Base-by-base conservation (phyloP, 2,797 vertebrate species). In the Rhinophrynus dorsalis region DNA sequence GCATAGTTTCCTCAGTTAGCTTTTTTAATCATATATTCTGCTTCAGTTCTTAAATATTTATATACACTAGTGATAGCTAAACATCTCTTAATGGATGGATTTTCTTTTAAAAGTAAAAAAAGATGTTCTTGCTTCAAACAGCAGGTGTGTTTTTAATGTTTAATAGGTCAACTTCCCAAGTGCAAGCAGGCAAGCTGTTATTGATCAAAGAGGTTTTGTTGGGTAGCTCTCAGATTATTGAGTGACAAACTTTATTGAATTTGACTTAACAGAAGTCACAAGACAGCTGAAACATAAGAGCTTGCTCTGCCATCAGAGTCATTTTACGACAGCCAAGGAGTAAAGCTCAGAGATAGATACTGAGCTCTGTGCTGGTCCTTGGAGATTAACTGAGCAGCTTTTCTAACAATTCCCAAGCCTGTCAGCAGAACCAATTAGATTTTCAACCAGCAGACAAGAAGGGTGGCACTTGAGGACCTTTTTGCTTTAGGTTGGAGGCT, bases 191-290 rank as follows among this genome's bases (percentile, higher is more conserved):
- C 86, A 88, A 88, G 89, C 88, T 89, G 85, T 86, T 90, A 91
- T 93, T 91, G 91, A 94, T 92, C 90, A 89, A 89, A 89, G 85
- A 87, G 87, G 88, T 88, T 88, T 89, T 90, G 90, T 91, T 89
- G 87, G 87, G 86, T 88, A 85, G 86, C 88, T 87, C 88, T 90
- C 84, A 87, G 86, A 81, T 81, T 89, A 90, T 88, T 91, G 90
- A 91, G 89, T 91, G 88, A 92, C 86, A 87, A 88, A 89, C 83
- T 87, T 90, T 90, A 90, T 89, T 92, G 86, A 91, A 91, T 91
- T 88, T 90, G 87, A 89, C 88, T 90, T 91, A 86, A 85, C 88
- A 83, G 85, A 89, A 90, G 89, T 89, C 88, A 86, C 82, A 85
- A 89, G 89, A 85, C 87, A 88, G 89, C 87, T 87, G 87, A 90